Base-by-base conservation (phyloP, 2,888 invertebrate species). In the Spatulosminthurus flaviceps region DNA sequence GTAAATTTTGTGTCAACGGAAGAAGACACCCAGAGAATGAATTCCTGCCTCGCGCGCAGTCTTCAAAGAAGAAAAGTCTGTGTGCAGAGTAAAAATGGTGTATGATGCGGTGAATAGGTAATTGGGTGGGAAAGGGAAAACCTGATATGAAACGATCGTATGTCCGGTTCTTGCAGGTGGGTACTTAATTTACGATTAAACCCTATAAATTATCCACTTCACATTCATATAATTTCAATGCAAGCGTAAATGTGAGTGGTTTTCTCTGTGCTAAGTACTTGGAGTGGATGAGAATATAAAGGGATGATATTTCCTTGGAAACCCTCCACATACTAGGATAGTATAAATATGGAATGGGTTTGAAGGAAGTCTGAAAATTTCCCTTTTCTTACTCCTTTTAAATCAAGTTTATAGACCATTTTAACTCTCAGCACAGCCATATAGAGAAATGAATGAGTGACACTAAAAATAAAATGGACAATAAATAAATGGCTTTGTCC, bases 401-500 rank as follows among this genome's bases (percentile, higher is more conserved):
- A 73, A 73, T 73, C 73, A 73, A 75, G 64, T 75, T 75, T 75
- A 75, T 75, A 60, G 66, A 60, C 75, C 75, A 64, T 75, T 75
- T 41, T 41, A 28, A 29, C 60, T 74, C 74, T 74, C 74, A 74
- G 76, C 76, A 66, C 11, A 66, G 43, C 41, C 60, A 64, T 64
- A 64, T 29, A 24, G 67, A 66, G 60, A 34, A 75, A 64, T 75
- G 75, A 75, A 60, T 75, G 74, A 74, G 61, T 74, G 75, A 66
- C 64, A 75, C 75, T 75, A 66, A 75, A 75, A 75, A 75, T 75
- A 75, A 75, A 75, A 75, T 66, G 75, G 42, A 75, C 75, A 75
- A 64, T 75, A 75, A 75, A 75, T 75, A 75, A 75, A 75, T 29
- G 64, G 34, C 75, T 75, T 64, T 75, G 75, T 75, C 75, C 75